Base-by-base conservation (phyloP, 2,113 vertebrate species). In the Hyaena hyaena region DNA sequence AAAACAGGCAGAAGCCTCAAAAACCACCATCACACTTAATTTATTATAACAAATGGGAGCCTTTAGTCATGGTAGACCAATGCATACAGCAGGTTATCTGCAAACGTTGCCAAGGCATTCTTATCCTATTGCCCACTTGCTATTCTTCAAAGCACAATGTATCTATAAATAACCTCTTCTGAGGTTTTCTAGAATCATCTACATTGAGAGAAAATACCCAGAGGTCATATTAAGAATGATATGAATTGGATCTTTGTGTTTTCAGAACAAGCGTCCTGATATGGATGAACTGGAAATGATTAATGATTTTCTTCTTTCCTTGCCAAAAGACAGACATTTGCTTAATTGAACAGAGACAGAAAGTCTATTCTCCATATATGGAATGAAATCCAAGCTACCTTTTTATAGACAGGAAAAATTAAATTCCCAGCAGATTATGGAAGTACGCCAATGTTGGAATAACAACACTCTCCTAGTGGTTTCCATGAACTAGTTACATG, bases 201-300 rank as follows among this genome's bases (percentile, higher is more conserved):
- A 96, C 39, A n/a, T 80, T 82, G 53, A 91, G 31, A 35, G 26
- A 92, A 88, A 96, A 79, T 80, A 80, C 53, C 73, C 96, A 24
- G 45, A 92, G 50, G 93, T 79, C 48, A 58, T 73, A 97, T 92
- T 66, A 88, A 95, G 6, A 73, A 89, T 93, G 39, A 89, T 65
- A 89, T 65, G 45, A 96, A 89, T 86, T 91, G 65, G 95, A 89
- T 84, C 93, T 90, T 93, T 87, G 68, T 80, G 55, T 97, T 77
- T 88, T 4, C 69, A 31, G 10, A 86, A 17, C 88, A 89, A 96
- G 92, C 33, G 96, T 58, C 82, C 55, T 92, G 28, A 93, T 79
- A 85, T 14, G n/a, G 53, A 86, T 89, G 48, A 95, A 93, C 28
- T 93, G 83, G 90, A 95, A 95, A 93, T 79, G 63, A 93, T 92